Evolutionary conservation across 2,888 invertebrate species (phyloP).

Genomic region (Drosophila aldrichi): DNA sequence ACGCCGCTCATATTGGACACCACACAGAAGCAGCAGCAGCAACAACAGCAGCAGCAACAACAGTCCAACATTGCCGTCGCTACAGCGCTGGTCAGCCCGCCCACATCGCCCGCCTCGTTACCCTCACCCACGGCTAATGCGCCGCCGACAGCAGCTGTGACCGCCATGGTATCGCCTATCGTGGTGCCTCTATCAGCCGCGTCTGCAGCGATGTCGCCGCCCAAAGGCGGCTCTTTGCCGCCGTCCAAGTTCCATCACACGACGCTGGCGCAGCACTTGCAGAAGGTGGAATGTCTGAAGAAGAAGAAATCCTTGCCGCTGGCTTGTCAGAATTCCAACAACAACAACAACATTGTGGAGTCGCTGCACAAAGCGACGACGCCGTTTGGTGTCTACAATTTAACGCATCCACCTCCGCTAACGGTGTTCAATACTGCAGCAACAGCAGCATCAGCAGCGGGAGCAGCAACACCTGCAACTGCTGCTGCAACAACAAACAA

Average conservation of each 20-base stretch:
- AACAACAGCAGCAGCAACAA: conserved; percentile 33
- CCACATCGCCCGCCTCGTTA: conserved; percentile 77
- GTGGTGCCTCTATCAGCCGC: conserved; percentile 63
- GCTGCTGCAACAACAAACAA: conserved; percentile 47
- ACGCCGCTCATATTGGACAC: conserved; percentile 80
- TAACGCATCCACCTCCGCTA: conserved; percentile 69
- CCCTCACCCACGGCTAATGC: conserved; percentile 62
- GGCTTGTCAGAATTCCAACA: conserved; percentile 52
- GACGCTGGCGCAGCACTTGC: conserved; percentile 83
- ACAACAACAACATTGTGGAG: conserved; percentile 39
- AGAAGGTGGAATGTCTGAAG: conserved; percentile 83
- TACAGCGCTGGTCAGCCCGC: conserved; percentile 67
- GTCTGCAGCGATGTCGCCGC: conserved; percentile 51
- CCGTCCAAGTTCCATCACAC: conserved; percentile 85
- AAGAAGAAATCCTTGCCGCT: conserved; percentile 77
- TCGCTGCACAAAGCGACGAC: conserved; percentile 41
- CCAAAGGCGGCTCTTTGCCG: conserved; percentile 73
- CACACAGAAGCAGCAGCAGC: conserved; percentile 62
- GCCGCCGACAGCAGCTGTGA: conserved; percentile 63
- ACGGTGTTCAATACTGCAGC: conserved; percentile 60
- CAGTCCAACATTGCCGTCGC: conserved; percentile 35
- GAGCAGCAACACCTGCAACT: conserved; percentile 14
- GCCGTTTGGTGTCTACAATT: conserved; percentile 39
- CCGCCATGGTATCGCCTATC: conserved; percentile 75
- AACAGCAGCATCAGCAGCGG: conserved; percentile 14